Conservation (phyloP, 2,113 vertebrate species). For the Pseudorhombus dupliciocellatus region DNA sequence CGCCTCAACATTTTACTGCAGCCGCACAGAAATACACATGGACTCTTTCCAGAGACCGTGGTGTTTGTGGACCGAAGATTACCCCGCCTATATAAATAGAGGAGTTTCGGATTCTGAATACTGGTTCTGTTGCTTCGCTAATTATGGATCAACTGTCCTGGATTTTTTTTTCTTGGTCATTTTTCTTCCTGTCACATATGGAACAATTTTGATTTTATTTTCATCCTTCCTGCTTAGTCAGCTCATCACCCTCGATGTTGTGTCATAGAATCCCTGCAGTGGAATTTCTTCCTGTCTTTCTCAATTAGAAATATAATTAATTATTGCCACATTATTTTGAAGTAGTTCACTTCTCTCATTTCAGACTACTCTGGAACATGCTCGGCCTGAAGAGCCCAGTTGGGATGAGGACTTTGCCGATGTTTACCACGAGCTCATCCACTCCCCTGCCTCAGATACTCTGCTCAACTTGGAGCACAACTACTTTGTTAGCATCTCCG, state of each 20-base stretch:
- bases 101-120: slow-evolving; percentile 29
- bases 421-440: slow-evolving; percentile 97
- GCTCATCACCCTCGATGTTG: background rate
- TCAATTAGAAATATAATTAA: background rate
- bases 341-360: background rate
- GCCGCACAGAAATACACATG: slow-evolving; percentile 56
- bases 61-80: slow-evolving; percentile 42
- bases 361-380: slow-evolving; percentile 90
- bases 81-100: slow-evolving; percentile 43
- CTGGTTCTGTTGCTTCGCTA: slow-evolving; percentile 30
- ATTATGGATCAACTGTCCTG: slow-evolving; percentile 8
- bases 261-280: background rate
- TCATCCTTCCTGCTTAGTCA: background rate
- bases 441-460: slow-evolving; percentile 96
- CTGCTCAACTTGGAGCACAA: slow-evolving; percentile 97
- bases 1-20: slow-evolving; percentile 51
- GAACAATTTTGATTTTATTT: background rate
- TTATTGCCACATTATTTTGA: background rate
- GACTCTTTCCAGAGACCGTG: slow-evolving; percentile 53
- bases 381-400: slow-evolving; percentile 91
- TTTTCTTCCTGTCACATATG: background rate
- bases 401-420: slow-evolving; percentile 98
- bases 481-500: slow-evolving; percentile 97
- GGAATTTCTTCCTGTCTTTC: background rate
- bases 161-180: slow-evolving; percentile 4